A percentile compares a stretch with the other conserved stretches of the same genome.
These are phyloP conservation scores for Amblyjoppa proteus DNA, from an alignment of 2,888 invertebrate genomes.

Conservation along the genomic window DNA sequence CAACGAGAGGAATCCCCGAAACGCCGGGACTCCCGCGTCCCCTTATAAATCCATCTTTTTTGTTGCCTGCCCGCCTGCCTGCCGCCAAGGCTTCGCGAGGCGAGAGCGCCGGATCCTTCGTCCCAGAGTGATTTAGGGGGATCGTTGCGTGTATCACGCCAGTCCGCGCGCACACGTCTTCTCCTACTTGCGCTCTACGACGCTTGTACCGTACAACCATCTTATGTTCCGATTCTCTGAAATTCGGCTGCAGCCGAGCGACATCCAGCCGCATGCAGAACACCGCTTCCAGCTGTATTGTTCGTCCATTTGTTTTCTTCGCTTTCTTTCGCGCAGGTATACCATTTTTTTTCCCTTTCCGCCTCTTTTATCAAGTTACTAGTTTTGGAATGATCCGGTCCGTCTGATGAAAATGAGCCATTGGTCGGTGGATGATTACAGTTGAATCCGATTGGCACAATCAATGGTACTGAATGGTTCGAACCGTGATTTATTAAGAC, in stretches of 20 bases:
- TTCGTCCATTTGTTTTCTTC: constrained; percentile 19
- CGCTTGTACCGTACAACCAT: constrained; percentile 57
- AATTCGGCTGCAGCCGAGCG: constrained; percentile 32
- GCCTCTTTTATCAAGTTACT: neutral
- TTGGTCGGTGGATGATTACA: neutral
- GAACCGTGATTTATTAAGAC: too few relatives aligned
- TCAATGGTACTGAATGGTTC: too few relatives aligned
- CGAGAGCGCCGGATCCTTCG: constrained; percentile 73
- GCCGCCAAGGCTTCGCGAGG: constrained; percentile 66
- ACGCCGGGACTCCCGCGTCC: constrained; percentile 76
- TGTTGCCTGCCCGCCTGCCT: constrained; percentile 65
- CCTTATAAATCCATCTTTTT: constrained; percentile 82
- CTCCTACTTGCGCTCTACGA: constrained; percentile 55
- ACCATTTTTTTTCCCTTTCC: neutral
- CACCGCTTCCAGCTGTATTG: neutral
- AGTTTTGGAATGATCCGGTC: neutral
- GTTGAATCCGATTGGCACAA: too few relatives aligned
- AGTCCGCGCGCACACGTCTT: constrained; percentile 69
- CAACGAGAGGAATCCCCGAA: constrained; percentile 80
- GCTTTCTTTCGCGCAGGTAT: neutral
- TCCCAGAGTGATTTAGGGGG: constrained; percentile 82
- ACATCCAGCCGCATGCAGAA: constrained; percentile 24
- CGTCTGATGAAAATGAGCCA: neutral
- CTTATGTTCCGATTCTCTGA: constrained; percentile 41
- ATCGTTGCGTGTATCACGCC: constrained; percentile 84